These are phyloP conservation scores for Gallirallus australis DNA, from an alignment of 2,797 vertebrate genomes.

Conservation along the genomic window DNA sequence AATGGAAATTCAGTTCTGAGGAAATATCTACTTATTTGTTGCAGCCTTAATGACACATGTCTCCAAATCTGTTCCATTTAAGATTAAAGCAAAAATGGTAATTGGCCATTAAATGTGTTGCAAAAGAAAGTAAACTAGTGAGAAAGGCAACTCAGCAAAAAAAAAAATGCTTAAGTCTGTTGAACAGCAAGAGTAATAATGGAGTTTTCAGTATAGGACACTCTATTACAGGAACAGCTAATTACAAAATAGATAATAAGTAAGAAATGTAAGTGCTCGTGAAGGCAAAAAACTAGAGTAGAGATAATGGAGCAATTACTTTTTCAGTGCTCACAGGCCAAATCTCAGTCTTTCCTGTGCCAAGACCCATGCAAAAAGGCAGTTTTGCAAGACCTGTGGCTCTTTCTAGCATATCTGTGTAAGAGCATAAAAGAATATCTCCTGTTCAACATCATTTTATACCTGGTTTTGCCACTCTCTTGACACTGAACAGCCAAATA, in stretches of 20 bases:
- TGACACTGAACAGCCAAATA: not conserved
- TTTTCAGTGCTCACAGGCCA: constrained; percentile 32
- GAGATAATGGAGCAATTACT: constrained; percentile 65
- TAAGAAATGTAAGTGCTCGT: constrained; percentile 52
- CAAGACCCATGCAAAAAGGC: not conserved
- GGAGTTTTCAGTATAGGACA: constrained; percentile 52
- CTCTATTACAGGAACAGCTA: constrained; percentile 60
- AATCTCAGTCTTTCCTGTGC: not conserved
- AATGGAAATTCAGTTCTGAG: constrained; percentile 53
- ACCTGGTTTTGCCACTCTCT: not conserved
- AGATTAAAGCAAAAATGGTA: constrained; percentile 66
- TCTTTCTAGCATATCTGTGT: not conserved
- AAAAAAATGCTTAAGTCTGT: constrained; percentile 61
- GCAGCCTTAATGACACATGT: constrained; percentile 53
- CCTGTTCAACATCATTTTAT: not conserved
- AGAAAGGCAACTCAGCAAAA: constrained; percentile 67
- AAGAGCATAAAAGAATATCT: not conserved
- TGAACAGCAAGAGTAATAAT: constrained; percentile 61
- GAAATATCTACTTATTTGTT: constrained; percentile 45
- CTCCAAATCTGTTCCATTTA: constrained; percentile 69
- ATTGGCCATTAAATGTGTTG: constrained; percentile 71
- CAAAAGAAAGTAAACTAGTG: constrained; percentile 59
- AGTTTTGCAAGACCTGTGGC: not conserved
- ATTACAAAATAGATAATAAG: constrained; percentile 68
- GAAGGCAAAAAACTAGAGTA: constrained; percentile 32